Evolutionary conservation across 1,140 invertebrate genomes (phyloP), one percentile per base, ranked within the genome.

Genomic region (Trachymyrmex septentrionalis): DNA sequence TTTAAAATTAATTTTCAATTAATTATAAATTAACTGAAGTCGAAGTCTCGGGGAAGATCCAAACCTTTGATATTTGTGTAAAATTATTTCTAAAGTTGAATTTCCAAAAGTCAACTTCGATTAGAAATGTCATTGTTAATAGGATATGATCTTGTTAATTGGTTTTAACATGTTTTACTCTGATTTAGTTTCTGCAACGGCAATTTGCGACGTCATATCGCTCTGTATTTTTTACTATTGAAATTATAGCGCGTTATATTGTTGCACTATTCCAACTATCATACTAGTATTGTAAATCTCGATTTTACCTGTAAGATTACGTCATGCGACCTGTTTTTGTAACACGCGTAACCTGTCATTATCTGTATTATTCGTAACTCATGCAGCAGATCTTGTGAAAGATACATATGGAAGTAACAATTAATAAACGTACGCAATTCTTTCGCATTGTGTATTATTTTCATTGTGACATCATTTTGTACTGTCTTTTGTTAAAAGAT

Each of bases 281-380:
- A 55, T 55, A 55, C 16, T 48, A n/a, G 38, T n/a, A 67, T 67
- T 21, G 30, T 12, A 21, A 21, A 19, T 10, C n/a, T 67, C 34
- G 64, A 67, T 67, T 67, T 67, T 34, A 67, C 34, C 38, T 67
- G 64, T 24, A 21, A 4, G 30, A 67, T 44, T 67, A 34, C 64
- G 44, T 67, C 64, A 67, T 7, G 38, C 34, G 10, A 67, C 34
- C 34, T 67, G 64, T 44, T 67, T 48, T n/a, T 3, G n/a, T 34
- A 67, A 67, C 34, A 67, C 10, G n/a, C 30, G 19, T 67, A 44
- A 67, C 34, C 6, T 67, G 34, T 21, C 34, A 44, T 67, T 38
- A 44, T 38, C 30, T 50, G 19, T 38, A 38, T 44, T 67, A 67
- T 67, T 67, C 34, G n/a, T 44, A 48, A 21, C 19, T 30, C 10